These are phyloP conservation scores for Oreohelix idahoensis DNA, from an alignment of 1,140 invertebrate species.

Conservation along the genomic window DNA sequence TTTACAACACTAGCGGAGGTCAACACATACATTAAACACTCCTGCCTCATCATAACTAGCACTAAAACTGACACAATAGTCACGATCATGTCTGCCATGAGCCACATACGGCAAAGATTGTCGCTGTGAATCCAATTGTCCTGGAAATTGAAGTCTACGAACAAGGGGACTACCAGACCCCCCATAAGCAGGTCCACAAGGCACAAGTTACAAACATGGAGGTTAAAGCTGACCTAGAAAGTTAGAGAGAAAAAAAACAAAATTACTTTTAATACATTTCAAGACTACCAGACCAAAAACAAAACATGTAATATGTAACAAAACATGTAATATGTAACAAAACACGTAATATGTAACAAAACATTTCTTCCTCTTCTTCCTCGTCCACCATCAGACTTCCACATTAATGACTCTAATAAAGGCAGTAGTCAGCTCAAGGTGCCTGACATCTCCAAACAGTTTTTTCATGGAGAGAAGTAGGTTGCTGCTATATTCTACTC, in stretches of 20 bases:
- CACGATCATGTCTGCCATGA: conserved; percentile 30
- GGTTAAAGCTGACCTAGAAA: conserved; percentile 30
- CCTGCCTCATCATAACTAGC: not conserved
- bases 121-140: conserved; percentile 12
- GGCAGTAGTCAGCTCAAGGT: no score
- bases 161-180: conserved; percentile 12
- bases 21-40: no score
- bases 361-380: no score
- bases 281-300: not conserved
- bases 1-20: no score
- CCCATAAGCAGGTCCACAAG: conserved; percentile 6
- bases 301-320: not conserved
- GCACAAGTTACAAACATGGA: conserved; percentile 31
- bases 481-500: no score
- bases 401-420: no score
- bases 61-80: conserved; percentile 8
- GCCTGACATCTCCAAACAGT: no score
- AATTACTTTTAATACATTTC: no score
- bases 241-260: not conserved
- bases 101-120: conserved; percentile 16
- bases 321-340: no score
- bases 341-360: not conserved
- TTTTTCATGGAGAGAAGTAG: no score
- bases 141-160: not conserved
- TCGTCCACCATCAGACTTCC: no score